Evolutionary conservation across 2,113 vertebrate genomes (phyloP).

Genomic region (Pterocles gutturalis): DNA sequence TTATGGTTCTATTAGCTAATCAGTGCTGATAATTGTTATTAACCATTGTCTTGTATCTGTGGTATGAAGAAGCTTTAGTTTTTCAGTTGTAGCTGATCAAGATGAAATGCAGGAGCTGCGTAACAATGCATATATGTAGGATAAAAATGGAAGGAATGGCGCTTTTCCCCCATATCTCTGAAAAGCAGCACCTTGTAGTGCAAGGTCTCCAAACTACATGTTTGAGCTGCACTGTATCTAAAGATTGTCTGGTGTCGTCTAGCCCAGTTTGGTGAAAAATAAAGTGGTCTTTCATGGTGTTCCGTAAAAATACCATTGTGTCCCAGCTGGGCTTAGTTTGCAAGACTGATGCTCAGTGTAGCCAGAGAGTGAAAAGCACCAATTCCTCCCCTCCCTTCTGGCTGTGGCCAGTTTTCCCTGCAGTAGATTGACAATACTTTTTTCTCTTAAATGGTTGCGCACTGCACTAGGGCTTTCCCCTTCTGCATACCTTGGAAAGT

Average conservation of each 20-base stretch:
- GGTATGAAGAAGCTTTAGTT: background rate
- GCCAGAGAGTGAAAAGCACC: background rate
- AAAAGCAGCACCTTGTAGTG: background rate
- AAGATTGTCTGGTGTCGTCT: background rate
- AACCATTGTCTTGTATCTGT: conserved; percentile 13
- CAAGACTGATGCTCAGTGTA: background rate
- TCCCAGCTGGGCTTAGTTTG: background rate
- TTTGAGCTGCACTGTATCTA: background rate
- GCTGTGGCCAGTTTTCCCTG: background rate
- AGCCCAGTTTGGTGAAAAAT: background rate
- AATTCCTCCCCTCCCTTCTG: background rate
- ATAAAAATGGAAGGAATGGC: background rate
- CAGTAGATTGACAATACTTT: background rate
- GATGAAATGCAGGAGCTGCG: background rate
- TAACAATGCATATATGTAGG: background rate
- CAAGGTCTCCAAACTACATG: background rate
- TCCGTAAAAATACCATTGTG: background rate
- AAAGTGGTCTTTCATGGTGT: background rate
- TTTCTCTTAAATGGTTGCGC: background rate
- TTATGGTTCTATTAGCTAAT: conserved; percentile 21
- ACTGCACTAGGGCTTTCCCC: background rate
- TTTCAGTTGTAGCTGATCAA: background rate
- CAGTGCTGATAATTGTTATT: conserved; percentile 16
- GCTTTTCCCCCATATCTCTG: background rate
- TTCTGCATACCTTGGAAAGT: background rate